Evolutionary conservation across 2,113 vertebrate genomes (phyloP), one percentile per base, ranked within the genome.

Genomic region (Pelmatolapia mariae): DNA sequence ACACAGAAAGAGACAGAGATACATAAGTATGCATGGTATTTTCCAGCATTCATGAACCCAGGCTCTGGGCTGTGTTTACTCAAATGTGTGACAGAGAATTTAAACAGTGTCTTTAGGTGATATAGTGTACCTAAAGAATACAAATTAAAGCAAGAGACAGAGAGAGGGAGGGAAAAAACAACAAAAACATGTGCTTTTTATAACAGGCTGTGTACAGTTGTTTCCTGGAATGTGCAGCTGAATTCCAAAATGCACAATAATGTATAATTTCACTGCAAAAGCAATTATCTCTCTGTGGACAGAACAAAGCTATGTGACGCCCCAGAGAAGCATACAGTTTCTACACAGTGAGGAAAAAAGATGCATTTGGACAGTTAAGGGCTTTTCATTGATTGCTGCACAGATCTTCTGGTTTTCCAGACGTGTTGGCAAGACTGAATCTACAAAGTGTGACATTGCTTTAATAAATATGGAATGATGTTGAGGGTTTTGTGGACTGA

Each of bases 281-380:
- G 84, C 86, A 90, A 89, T 88, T 88, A 83, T 90, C 80, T 87
- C 56, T 91, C 47, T 80, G 45, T 52, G 33, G 61, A 91, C 82
- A 80, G 40, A 89, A 84, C 56, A 81, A 80, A 87, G 59, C 43
- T 73, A 38, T 79, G 86, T 47, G 73, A 56, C n/a, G 40, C 83
- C 84, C 50, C 57, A 52, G n/a, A 18, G 50, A 33, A 57, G 22
- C 12, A 36, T 1, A 2, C 52, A 76, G 57, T 85, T 40, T 88
- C 24, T 16, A 29, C 80, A 86, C 15, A 78, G 66, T 5, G 43
- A 84, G 86, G 38, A 50, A 88, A 68, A 50, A 89, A 19, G 15
- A n/a, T 38, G 31, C 73, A 61, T 84, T 86, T 61, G 38, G 26
- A 24, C 52, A 6, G 2, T 85, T 79, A 80, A 29, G 11, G 43